A percentile compares a stretch with the other conserved stretches of the same genome.
These are phyloP conservation scores for Thunnus albacares DNA, from an alignment of 2,797 vertebrate species.

Conservation along the genomic window DNA sequence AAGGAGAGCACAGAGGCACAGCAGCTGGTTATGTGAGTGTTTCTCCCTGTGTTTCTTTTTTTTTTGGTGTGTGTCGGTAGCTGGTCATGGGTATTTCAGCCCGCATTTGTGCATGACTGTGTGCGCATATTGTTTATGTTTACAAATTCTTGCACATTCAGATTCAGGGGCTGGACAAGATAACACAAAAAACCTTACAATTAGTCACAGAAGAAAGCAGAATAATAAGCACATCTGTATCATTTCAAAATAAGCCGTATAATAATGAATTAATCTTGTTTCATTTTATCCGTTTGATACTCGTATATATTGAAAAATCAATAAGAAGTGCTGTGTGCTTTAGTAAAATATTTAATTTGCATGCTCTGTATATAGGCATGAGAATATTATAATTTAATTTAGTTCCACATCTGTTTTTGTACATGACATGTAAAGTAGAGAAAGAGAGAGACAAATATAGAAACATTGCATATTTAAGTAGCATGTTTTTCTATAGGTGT, in stretches of 20 bases:
- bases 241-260: constrained; percentile 18
- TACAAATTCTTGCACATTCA: constrained; percentile 22
- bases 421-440: not conserved
- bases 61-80: constrained; percentile 12
- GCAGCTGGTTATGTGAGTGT: constrained; percentile 18
- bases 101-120: constrained; percentile 17
- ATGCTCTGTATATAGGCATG: not conserved
- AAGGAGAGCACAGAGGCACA: constrained; percentile 14
- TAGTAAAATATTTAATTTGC: not conserved
- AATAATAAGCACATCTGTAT: constrained; percentile 24
- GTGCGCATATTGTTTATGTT: constrained; percentile 37
- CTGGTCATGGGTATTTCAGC: constrained; percentile 20
- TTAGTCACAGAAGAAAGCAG: constrained; percentile 55
- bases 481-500: not conserved
- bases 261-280: not conserved
- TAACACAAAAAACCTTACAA: constrained; percentile 37
- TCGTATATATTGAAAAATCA: not conserved
- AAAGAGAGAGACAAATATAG: not conserved
- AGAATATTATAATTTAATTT: not conserved
- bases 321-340: not conserved
- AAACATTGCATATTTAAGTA: not conserved
- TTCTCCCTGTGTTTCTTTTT: not conserved
- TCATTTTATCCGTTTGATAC: not conserved
- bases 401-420: not conserved
- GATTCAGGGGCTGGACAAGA: constrained; percentile 32